These are phyloP conservation scores for Eudyptes chrysolophus DNA, from an alignment of 2,113 vertebrate genomes.

Conservation along the genomic window DNA sequence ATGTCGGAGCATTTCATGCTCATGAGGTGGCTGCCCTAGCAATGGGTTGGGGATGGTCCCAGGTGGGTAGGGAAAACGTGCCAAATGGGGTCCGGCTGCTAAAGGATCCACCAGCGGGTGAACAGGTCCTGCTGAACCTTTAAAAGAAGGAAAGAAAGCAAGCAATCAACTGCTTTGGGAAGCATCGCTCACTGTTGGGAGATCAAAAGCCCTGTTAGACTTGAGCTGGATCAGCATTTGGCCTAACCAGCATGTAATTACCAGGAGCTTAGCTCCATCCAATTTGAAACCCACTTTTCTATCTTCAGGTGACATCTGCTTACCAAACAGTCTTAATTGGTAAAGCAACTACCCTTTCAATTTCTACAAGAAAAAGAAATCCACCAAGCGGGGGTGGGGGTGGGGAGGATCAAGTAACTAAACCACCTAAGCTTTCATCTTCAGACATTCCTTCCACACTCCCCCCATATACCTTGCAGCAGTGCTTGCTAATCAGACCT, in stretches of 20 bases:
- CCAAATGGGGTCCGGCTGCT: conserved; percentile 91
- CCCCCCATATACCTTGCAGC: neutral
- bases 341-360: neutral
- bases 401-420: neutral
- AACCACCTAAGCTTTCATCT: neutral
- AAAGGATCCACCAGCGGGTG: conserved; percentile 90
- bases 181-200: neutral
- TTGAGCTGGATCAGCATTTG: neutral
- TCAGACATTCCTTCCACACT: neutral
- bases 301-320: neutral
- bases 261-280: neutral
- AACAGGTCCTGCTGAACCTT: conserved; percentile 90
- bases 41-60: conserved; percentile 94
- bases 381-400: neutral
- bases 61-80: conserved; percentile 94
- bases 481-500: neutral
- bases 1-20: conserved; percentile 98
- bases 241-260: neutral
- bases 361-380: neutral
- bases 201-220: neutral
- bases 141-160: neutral
- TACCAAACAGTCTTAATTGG: neutral
- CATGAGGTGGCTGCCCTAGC: conserved; percentile 91
- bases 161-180: neutral
- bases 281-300: neutral